Percentiles rank a stretch among this genome's conserved stretches.
Conservation (phyloP, 35 echinoderm and acorn worm genomes). For the Heliocidaris tuberculata region DNA sequence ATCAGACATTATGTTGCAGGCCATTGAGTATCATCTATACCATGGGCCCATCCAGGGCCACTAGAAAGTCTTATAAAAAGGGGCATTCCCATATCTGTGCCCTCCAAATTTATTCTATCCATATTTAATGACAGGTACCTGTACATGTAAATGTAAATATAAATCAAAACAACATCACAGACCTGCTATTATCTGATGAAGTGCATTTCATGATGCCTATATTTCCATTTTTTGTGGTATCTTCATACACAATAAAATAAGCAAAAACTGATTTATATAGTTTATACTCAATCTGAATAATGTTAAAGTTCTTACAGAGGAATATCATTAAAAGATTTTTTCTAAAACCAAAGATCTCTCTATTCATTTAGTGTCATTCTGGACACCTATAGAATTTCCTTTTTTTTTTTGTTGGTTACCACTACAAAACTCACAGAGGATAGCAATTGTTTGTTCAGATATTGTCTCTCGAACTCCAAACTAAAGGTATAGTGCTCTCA, state of each 20-base stretch:
- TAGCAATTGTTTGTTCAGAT: neutral
- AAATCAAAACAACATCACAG: neutral
- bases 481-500: neutral
- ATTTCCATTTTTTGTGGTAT: neutral
- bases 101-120: no score
- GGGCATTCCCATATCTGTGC: no score
- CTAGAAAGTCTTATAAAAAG: no score
- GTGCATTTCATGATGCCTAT: no score
- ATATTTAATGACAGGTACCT: no score
- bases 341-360: no score
- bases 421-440: neutral
- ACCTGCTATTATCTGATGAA: neutral
- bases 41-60: no score
- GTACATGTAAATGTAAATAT: no score
- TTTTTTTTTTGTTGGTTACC: neutral
- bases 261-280: no score
- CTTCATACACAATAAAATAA: neutral
- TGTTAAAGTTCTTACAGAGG: neutral
- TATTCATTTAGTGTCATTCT: no score
- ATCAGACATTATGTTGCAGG: no score
- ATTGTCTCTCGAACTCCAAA: neutral
- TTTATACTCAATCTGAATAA: neutral
- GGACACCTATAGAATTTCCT: neutral
- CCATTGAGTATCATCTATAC: no score
- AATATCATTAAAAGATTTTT: neutral